Evolutionary conservation across 2,888 invertebrate species (phyloP).

Genomic region (Drosophila infuscata): DNA sequence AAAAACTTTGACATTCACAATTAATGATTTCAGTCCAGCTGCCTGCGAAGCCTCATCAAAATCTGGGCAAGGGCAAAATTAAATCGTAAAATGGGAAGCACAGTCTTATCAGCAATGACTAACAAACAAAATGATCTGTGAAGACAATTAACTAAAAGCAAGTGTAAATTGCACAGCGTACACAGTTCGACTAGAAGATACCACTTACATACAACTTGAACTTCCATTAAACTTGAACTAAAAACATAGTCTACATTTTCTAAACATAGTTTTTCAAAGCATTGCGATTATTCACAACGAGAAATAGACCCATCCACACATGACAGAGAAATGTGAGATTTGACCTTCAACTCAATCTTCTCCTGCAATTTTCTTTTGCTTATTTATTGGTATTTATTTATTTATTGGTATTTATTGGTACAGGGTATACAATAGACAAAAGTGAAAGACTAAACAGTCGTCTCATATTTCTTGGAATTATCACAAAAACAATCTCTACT

Average conservation of each 20-base stretch:
- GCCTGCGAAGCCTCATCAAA: neutral
- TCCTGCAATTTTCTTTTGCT: neutral
- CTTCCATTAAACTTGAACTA: neutral
- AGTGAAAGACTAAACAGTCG: conserved; percentile 8
- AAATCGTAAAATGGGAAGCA: conserved; percentile 8
- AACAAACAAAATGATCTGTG: conserved; percentile 15
- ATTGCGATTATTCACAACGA: no score
- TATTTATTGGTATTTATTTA: neutral
- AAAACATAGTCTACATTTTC: neutral
- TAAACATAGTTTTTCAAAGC: neutral
- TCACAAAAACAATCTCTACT: conserved; percentile 25
- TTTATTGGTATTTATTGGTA: neutral
- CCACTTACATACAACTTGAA: neutral
- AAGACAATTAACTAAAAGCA: neutral
- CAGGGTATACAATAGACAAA: conserved; percentile 1
- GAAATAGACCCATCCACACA: no score
- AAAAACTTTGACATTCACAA: neutral
- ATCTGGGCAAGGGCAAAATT: neutral
- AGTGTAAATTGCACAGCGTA: neutral
- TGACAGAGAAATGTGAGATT: neutral
- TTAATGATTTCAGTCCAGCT: conserved; percentile 2
- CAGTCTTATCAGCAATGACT: conserved; percentile 18
- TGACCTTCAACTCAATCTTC: neutral
- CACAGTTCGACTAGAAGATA: neutral
- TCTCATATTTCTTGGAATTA: conserved; percentile 49